Conservation (phyloP, 2,113 vertebrate genomes). For the Casuarius casuarius region DNA sequence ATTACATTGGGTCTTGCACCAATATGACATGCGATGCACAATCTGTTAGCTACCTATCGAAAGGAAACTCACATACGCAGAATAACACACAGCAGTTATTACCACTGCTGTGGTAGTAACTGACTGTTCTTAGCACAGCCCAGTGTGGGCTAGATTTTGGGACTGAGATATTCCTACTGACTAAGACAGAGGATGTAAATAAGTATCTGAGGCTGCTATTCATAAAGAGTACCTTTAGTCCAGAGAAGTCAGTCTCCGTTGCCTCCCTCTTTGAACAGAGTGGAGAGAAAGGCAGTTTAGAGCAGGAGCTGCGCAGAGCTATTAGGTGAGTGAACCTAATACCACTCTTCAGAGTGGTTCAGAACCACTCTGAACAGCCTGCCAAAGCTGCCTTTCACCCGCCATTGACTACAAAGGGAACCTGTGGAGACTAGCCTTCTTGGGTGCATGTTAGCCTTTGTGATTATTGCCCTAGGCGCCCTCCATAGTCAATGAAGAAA, state of each 20-base stretch:
- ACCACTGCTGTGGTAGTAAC: not conserved
- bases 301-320: not conserved
- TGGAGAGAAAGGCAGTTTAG: not conserved
- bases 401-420: not conserved
- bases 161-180: not conserved
- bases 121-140: not conserved
- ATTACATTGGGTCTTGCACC: not conserved
- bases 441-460: not conserved
- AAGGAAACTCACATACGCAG: not conserved
- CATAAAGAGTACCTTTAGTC: not conserved
- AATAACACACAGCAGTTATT: fast-evolving
- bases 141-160: not conserved
- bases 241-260: not conserved
- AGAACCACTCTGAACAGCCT: not conserved
- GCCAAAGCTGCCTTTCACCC: not conserved
- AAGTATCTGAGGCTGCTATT: not conserved
- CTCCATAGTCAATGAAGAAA: not conserved
- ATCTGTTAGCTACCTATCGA: not conserved
- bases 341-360: no score
- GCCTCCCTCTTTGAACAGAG: not conserved
- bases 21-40: not conserved
- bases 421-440: not conserved
- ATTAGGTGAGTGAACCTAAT: no score
- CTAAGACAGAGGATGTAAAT: fast-evolving
- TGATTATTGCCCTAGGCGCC: not conserved